Conservation (phyloP, 2,888 invertebrate genomes). For the Callimorpha dominula region DNA sequence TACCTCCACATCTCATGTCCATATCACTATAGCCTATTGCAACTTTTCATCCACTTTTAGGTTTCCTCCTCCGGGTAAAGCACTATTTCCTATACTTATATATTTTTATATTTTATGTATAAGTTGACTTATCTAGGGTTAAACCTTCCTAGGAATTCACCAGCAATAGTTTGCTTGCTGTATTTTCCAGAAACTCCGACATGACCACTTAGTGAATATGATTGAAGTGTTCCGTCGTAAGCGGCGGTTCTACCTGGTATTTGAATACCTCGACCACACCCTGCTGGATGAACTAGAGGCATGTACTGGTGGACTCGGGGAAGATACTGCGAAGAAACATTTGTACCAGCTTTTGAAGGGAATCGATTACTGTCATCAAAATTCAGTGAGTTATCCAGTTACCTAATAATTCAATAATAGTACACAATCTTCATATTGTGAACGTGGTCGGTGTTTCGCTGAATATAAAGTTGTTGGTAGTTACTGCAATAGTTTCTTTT, state of each 20-base stretch:
- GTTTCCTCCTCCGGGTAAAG: too few relatives aligned
- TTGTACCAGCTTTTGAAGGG: conserved; percentile 94
- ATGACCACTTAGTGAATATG: conserved; percentile 95
- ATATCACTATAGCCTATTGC: too few relatives aligned
- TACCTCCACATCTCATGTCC: too few relatives aligned
- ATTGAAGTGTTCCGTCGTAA: conserved; percentile 95
- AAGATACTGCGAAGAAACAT: conserved; percentile 90
- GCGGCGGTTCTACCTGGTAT: conserved; percentile 94
- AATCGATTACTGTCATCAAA: conserved; percentile 93
- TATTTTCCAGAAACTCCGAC: conserved; percentile 90
- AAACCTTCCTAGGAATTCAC: background rate
- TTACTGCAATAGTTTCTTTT: too few relatives aligned
- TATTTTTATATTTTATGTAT: too few relatives aligned
- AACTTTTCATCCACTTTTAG: too few relatives aligned
- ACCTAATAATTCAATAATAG: background rate
- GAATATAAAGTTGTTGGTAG: too few relatives aligned
- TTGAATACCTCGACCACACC: conserved; percentile 95
- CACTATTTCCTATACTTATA: too few relatives aligned
- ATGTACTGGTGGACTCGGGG: conserved; percentile 90
- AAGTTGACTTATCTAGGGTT: too few relatives aligned
- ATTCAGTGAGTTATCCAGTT: conserved; percentile 89
- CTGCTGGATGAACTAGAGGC: conserved; percentile 94
- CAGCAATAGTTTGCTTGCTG: too few relatives aligned
- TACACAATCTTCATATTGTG: too few relatives aligned
- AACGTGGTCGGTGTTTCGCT: too few relatives aligned